phyloP scores from a whole-genome alignment of 2,888 invertebrate species.

The Dolichopus griseipennis region DNA sequence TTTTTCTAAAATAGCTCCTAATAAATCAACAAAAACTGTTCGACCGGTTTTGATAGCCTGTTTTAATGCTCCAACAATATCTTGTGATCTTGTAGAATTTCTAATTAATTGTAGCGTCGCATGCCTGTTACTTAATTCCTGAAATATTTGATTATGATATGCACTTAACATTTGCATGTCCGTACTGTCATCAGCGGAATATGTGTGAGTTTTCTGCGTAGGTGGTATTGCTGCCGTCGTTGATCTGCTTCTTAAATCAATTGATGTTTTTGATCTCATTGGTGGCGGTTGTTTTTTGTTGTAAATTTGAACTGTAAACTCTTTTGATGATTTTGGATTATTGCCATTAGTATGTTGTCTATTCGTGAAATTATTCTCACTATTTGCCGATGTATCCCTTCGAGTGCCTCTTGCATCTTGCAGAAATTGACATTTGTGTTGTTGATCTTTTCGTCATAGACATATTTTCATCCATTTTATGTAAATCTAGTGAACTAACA shows the following conservation, averaged over 20 bases:
- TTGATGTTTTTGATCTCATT: conserved; percentile 39
- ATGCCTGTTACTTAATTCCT: conserved; percentile 41
- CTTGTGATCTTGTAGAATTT: conserved; percentile 37
- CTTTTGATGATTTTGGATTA: conserved; percentile 21
- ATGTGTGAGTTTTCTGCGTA: conserved; percentile 19
- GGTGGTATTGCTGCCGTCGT: conserved; percentile 20
- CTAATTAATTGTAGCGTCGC: conserved; percentile 39
- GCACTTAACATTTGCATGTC: conserved; percentile 38
- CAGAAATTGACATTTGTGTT: conserved; percentile 29
- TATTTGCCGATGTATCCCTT: conserved; percentile 21
- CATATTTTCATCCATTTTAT: conserved; percentile 41
- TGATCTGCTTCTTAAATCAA: conserved; percentile 37
- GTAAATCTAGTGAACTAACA: conserved; percentile 41
- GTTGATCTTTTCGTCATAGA: conserved; percentile 36
- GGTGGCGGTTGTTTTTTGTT: conserved; percentile 40
- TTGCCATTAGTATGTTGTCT: conserved; percentile 9
- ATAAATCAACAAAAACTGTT: conserved; percentile 78
- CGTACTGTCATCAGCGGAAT: conserved; percentile 34
- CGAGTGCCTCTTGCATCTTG: conserved; percentile 22
- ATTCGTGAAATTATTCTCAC: conserved; percentile 17
- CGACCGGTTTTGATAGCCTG: conserved; percentile 78
- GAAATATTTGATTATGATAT: conserved; percentile 40
- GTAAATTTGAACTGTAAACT: conserved; percentile 40
- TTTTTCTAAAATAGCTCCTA: conserved; percentile 79
- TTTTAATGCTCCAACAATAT: conserved; percentile 73